Conservation (phyloP, 2,113 vertebrate genomes). For the Phrynocephalus versicolor region DNA sequence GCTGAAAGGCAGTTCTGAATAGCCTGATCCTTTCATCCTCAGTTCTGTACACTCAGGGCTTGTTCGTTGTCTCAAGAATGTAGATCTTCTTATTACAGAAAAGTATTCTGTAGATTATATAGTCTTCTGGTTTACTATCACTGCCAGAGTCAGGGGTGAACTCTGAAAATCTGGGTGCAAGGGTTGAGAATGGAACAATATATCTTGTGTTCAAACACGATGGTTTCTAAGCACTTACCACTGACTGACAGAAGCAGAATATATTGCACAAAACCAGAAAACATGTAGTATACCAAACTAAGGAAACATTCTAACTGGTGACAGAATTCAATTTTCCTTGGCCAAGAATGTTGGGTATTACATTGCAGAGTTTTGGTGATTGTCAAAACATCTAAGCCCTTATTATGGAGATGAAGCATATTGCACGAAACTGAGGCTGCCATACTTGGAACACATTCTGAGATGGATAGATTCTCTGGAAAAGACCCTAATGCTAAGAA, state of each 20-base stretch:
- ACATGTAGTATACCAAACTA: neutral
- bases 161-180: neutral
- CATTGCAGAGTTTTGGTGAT: neutral
- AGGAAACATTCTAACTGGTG: neutral
- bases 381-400: neutral
- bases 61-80: constrained; percentile 81
- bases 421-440: neutral
- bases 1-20: constrained; percentile 69
- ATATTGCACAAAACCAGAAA: neutral
- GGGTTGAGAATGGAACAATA: neutral
- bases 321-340: neutral
- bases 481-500: too few species aligned
- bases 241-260: neutral
- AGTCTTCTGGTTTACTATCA: constrained; percentile 71
- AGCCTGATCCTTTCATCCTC: constrained; percentile 60
- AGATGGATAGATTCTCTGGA: too few species aligned
- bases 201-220: too few species aligned
- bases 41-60: constrained; percentile 74
- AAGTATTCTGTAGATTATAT: constrained; percentile 76
- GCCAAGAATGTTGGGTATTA: neutral
- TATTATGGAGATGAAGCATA: neutral
- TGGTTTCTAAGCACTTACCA: neutral
- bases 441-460: too few species aligned
- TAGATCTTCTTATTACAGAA: constrained; percentile 78
- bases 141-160: constrained; percentile 42